A percentile compares a stretch with the other conserved stretches of the same genome.
phyloP scores from a whole-genome alignment of 2,113 vertebrate species.

The Tinamus guttatus region DNA sequence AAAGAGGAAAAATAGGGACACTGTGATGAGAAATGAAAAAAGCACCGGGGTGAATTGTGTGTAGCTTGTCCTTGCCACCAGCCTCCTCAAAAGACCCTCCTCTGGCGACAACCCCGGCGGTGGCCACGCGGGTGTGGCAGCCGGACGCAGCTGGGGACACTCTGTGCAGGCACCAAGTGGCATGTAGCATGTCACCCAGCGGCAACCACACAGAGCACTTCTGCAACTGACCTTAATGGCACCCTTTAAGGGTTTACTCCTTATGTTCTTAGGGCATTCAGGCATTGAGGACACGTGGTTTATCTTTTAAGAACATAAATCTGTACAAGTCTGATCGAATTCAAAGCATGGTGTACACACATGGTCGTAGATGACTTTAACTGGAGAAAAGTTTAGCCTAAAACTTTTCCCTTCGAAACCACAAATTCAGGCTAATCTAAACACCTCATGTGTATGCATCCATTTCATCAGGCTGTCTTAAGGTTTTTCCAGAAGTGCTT shows the following conservation, averaged over 20 bases:
- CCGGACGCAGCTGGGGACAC: too few species aligned
- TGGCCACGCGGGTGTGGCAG: too few species aligned
- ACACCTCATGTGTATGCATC: not conserved
- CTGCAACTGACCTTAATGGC: too few species aligned
- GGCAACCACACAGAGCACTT: too few species aligned
- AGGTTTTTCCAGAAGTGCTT: not conserved
- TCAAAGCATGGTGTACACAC: not conserved
- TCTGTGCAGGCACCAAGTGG: too few species aligned
- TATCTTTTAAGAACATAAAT: not conserved
- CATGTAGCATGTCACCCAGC: too few species aligned
- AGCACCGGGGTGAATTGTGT: not conserved
- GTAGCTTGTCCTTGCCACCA: not conserved
- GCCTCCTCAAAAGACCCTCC: accelerated
- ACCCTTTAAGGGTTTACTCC: not conserved
- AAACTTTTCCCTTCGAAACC: not conserved
- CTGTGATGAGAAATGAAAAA: not conserved
- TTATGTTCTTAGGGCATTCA: not conserved
- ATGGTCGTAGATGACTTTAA: not conserved
- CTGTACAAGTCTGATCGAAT: not conserved
- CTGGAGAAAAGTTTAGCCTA: not conserved
- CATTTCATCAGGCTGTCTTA: not conserved
- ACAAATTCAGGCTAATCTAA: not conserved
- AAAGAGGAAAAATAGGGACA: not conserved
- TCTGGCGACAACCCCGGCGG: too few species aligned
- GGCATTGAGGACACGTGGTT: not conserved